phyloP scores from a whole-genome alignment of 1,140 invertebrate genomes.

The Hylaeus volcanicus region DNA sequence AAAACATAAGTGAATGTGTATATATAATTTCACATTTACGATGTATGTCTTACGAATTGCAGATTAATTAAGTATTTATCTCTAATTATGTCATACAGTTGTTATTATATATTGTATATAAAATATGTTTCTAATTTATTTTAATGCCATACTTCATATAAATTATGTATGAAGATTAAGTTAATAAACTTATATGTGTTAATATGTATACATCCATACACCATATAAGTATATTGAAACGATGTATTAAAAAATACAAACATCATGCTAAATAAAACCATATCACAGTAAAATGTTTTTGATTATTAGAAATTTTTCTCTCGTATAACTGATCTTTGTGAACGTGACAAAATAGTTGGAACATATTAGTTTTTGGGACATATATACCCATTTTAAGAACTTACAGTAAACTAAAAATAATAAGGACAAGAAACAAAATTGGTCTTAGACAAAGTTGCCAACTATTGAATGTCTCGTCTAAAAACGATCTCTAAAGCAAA shows the following conservation, averaged over 20 bases:
- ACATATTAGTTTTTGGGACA: too few relatives aligned
- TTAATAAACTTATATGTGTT: neutral
- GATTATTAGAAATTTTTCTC: too few relatives aligned
- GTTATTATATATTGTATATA: constrained; percentile 28
- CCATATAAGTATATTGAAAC: constrained; percentile 4
- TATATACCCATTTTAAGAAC: too few relatives aligned
- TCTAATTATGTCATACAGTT: neutral
- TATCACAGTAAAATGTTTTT: too few relatives aligned
- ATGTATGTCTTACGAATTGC: constrained; percentile 14
- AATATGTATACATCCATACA: constrained; percentile 37
- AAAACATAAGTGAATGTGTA: constrained; percentile 18
- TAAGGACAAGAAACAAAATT: too few relatives aligned
- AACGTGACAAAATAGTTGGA: too few relatives aligned
- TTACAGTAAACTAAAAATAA: too few relatives aligned
- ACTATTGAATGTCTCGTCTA: too few relatives aligned
- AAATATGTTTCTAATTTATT: constrained; percentile 28
- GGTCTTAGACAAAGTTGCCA: too few relatives aligned
- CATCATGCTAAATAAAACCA: too few relatives aligned
- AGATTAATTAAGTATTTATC: neutral
- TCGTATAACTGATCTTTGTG: too few relatives aligned
- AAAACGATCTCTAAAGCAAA: too few relatives aligned
- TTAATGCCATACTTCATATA: constrained; percentile 6
- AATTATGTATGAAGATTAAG: constrained; percentile 9
- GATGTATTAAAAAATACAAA: neutral
- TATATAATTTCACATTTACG: constrained; percentile 11